phyloP scores from a whole-genome alignment of 2,888 invertebrate genomes.

The Mesoligia furuncula region DNA sequence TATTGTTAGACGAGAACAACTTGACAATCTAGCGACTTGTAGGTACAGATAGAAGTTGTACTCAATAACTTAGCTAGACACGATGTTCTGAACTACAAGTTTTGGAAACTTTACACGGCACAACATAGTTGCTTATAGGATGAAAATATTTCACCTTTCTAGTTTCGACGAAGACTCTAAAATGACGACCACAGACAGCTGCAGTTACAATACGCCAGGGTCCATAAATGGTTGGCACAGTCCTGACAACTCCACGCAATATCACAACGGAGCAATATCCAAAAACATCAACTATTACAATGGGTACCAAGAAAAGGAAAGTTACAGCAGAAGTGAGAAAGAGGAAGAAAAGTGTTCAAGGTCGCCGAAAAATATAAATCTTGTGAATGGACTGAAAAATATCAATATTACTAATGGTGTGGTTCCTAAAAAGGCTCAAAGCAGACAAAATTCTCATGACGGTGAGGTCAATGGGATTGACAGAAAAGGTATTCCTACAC shows the following conservation, averaged over 20 bases:
- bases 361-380: constrained; percentile 86
- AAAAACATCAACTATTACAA: constrained; percentile 84
- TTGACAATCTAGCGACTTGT: background rate
- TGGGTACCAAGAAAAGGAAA: constrained; percentile 82
- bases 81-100: constrained; percentile 19
- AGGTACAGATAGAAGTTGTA: background rate
- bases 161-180: constrained; percentile 91
- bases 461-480: constrained; percentile 83
- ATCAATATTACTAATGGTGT: constrained; percentile 86
- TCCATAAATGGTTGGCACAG: constrained; percentile 91
- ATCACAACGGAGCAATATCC: constrained; percentile 87
- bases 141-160: constrained; percentile 9
- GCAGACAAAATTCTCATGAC: constrained; percentile 84
- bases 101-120: constrained; percentile 3
- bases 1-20: background rate
- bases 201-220: constrained; percentile 89
- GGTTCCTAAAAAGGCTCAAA: constrained; percentile 81
- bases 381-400: constrained; percentile 85
- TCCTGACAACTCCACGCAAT: constrained; percentile 83
- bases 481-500: constrained; percentile 77
- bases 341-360: constrained; percentile 74
- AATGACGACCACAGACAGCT: constrained; percentile 91
- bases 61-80: constrained; percentile 7
- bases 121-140: background rate
- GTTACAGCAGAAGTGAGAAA: constrained; percentile 73